phyloP scores from a whole-genome alignment of 2,797 vertebrate genomes.

The Helarctos malayanus region DNA sequence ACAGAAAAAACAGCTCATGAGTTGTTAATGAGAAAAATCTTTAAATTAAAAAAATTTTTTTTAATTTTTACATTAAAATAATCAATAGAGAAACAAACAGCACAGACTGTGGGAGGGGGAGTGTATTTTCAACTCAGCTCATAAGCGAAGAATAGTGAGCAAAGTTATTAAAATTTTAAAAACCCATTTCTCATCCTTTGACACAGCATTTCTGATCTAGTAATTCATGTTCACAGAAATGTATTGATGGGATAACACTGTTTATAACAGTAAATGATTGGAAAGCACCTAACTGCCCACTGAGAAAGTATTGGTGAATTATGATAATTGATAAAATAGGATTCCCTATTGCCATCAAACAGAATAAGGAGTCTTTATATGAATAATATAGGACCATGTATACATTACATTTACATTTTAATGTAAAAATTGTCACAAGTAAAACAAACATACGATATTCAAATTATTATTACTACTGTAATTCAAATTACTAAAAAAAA shows the following conservation, averaged over 20 bases:
- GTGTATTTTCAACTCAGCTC: not conserved
- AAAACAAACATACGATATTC: not conserved
- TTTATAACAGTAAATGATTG: not conserved
- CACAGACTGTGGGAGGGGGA: not conserved
- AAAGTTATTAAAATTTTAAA: not conserved
- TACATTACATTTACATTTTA: not conserved
- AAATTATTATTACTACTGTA: not conserved
- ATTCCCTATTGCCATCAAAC: not conserved
- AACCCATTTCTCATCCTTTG: not conserved
- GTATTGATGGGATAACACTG: not conserved
- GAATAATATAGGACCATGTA: not conserved
- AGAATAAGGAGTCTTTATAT: not conserved
- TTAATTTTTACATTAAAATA: not conserved
- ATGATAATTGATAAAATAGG: not conserved
- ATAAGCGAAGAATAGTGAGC: not conserved
- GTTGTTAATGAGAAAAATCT: not conserved
- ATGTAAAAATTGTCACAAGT: not conserved
- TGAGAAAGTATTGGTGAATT: not conserved
- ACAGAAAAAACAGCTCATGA: not conserved
- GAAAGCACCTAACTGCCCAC: not conserved
- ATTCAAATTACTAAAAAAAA: not conserved
- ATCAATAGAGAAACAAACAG: not conserved
- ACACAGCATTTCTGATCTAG: not conserved
- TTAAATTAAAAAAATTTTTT: not conserved
- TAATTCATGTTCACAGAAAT: not conserved